Base-by-base conservation (phyloP, 2,797 vertebrate species). In the Pristis pectinata region DNA sequence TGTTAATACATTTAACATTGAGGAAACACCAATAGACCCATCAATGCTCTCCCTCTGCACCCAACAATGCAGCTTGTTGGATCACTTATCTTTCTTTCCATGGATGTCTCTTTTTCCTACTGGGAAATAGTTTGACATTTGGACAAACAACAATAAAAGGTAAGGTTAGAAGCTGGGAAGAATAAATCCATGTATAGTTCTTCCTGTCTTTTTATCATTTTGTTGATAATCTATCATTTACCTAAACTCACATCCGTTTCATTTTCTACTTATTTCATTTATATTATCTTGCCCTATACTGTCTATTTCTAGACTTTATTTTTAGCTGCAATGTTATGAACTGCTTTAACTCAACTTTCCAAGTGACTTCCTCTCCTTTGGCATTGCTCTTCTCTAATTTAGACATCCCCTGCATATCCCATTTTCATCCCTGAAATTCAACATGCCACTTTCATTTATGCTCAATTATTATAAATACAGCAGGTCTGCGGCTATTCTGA, bases 331-430 rank as follows among this genome's bases (percentile, higher is more conserved):
- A 17, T 61, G 34, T n/a, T 53, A 85, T 30, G 24, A 6, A 59
- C 13, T 87, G 56, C 56, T 89, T 89, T 89, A 89, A 89, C 85
- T 89, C 34, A n/a, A 61, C 56, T 89, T 89, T 89, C 56, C 85
- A 89, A 89, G 17, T 64, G 56, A 61, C 85, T 89, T 89, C 34
- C 15, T 89, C 4, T 64, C 56, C 56, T 64, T 7, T 17, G 34
- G 85, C 56, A 37, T 37, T 61, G 85, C n/a, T 89, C 89, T 34
- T 89, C 56, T 89, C 85, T 64, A 89, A 89, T 61, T 56, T 89
- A 85, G 85, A 6, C 34, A 89, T 64, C n/a, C n/a, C 85, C 85
- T 89, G 19, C 34, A 64, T 67, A 67, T 67, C 64, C 64, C 64
- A 67, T 67, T 67, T 22, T 67, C 64, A 67, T 67, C 64, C 15